Evolutionary conservation across 2,888 invertebrate species (phyloP), one percentile per base, ranked within the genome.

Genomic region (Caenorhabditis auriculariae): DNA sequence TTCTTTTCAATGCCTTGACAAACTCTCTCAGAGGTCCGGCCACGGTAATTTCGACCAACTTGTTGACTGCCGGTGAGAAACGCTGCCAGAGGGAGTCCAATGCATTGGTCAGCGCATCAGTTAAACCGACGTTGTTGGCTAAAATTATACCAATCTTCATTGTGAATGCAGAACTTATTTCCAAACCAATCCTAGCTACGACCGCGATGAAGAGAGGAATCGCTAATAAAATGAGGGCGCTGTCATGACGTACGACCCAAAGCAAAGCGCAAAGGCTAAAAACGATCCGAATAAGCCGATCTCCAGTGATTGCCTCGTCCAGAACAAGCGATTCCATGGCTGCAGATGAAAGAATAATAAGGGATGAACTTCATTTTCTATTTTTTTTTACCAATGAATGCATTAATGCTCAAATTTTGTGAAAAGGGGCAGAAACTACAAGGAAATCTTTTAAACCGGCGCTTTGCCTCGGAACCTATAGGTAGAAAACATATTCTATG

Each of bases 1-100:
- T 32, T 9, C 35, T 63, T 37, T 72, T 72, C 5, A 72, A 53
- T 19, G 80, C 66, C 53, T 68, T 68, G 26, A 80, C 61, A 48
- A 80, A 80, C 47, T 80, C 72, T n/a, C 80, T 60, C n/a, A 80
- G 57, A 4, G 76, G 70, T 19, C 80, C 80, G 6, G 80, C 77
- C 4, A 80, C 77, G 17, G 74, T 71, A 27, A 80, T 69, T 37
- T 80, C 68, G 2, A 76, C 64, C 4, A 79, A 47, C 48, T 75
- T 71, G n/a, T 54, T 51, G 12, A 74, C 54, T 0, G 53, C 46
- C 17, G 70, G 69, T 15, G 53, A 47, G 5, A 70, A 32, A 17
- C 53, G 56, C 28, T 62, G 55, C 69, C 69, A 72, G 4, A 66
- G 42, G 1, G 59, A 52, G n/a, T 56, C 50, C 2, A 58, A 52